Base-by-base conservation (phyloP, 2,113 vertebrate genomes). In the Colistium nudipinnis region DNA sequence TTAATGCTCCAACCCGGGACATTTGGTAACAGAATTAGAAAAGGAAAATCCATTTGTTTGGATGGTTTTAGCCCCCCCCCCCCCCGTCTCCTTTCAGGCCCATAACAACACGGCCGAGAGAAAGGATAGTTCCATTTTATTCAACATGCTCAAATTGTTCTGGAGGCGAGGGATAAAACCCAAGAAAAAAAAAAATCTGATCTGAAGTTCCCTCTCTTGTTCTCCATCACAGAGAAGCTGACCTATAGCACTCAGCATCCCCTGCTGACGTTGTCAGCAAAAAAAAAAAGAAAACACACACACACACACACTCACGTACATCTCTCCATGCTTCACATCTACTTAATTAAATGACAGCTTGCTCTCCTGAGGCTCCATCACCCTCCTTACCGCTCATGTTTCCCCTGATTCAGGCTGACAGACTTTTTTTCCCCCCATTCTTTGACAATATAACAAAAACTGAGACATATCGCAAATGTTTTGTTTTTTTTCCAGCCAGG, bases 21-120 rank as follows among this genome's bases (percentile, higher is more conserved):
- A 57, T 88, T 88, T 74, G 77, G 74, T 80, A 84, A 83, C 68
- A 76, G 85, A 88, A 87, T 86, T 85, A 91, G 17, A 67, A 19
- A 35, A 70, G 53, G 62, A 24, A 80, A 89, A 87, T 85, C 70
- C 72, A 74, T 80, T 77, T 63, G 55, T 74, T 81, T 70, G 43
- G 61, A 25, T n/a, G n/a, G 36, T 76, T 68, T 82, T 54, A 41
- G 24, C 33, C 44, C n/a, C 9, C 17, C 1, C 13, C 28, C 8
- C 51, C 41, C 53, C 22, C 35, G n/a, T 44, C 44, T 48, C 63
- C 36, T 19, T 5, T 60, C 52, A 62, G 61, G 57, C 68, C 53
- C 57, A 65, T 63, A 76, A 76, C 64, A 67, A 57, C 24, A 22
- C 1, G 4, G 19, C 2, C 54, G 57, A 62, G 25, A 25, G 39